A percentile compares a stretch with the other conserved stretches of the same genome.
Conservation (phyloP, 2,797 vertebrate species). For the Nasua narica region DNA sequence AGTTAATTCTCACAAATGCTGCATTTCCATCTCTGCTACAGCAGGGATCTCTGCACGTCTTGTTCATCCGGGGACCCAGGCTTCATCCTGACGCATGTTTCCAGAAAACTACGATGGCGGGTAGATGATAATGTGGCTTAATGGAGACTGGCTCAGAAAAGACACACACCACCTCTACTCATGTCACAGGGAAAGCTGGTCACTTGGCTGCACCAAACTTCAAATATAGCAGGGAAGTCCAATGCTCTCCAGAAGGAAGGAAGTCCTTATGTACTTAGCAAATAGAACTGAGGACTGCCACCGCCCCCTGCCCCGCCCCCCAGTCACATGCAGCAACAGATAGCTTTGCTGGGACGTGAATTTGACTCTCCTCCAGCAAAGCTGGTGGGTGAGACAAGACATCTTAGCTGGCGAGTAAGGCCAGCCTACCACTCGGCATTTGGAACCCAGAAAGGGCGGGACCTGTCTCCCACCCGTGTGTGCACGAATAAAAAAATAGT, state of each 20-base stretch:
- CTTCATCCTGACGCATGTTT: not conserved
- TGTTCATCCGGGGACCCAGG: not conserved
- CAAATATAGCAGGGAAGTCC: not conserved
- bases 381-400: not conserved
- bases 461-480: not conserved
- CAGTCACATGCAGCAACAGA: rapidly evolving
- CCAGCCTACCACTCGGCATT: not conserved
- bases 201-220: not conserved
- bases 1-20: not conserved
- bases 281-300: not conserved
- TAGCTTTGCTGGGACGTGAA: not conserved
- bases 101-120: not conserved
- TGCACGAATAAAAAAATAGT: not conserved
- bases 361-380: not conserved
- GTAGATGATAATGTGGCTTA: not conserved
- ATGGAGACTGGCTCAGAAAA: not conserved
- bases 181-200: not conserved
- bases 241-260: not conserved
- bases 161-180: not conserved
- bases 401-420: not conserved
- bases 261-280: not conserved
- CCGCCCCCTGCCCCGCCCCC: no score
- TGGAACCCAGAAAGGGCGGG: not conserved
- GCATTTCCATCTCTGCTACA: not conserved
- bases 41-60: not conserved